A percentile compares a stretch with the other conserved stretches of the same genome.
Conservation (phyloP, 2,113 vertebrate genomes). For the Hippoglossus stenolepis region DNA sequence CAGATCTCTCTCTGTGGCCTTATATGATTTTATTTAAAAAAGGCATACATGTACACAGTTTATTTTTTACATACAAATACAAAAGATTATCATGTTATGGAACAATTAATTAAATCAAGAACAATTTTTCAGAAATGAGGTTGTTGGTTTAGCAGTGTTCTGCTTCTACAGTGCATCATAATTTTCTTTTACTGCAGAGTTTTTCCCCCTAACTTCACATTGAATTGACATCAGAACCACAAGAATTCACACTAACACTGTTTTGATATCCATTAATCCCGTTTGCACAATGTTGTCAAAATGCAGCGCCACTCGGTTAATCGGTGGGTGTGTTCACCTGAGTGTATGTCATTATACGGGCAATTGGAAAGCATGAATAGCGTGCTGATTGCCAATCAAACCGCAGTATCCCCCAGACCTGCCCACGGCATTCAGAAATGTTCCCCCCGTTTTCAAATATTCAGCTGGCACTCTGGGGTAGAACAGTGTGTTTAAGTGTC, state of each 20-base stretch:
- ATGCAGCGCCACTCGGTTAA: neutral
- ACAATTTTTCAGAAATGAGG: neutral
- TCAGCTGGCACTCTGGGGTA: constrained; percentile 44
- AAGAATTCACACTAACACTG: neutral
- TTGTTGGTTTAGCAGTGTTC: neutral
- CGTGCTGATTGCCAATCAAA: constrained; percentile 58
- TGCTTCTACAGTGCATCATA: neutral
- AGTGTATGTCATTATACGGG: constrained; percentile 32
- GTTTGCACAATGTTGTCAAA: constrained; percentile 24
- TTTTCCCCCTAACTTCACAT: constrained; percentile 2
- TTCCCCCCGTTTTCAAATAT: constrained; percentile 50
- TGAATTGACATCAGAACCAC: neutral
- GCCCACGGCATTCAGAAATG: constrained; percentile 27
- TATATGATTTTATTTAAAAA: too few species aligned
- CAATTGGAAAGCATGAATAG: constrained; percentile 47
- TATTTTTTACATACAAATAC: neutral
- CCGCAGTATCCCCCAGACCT: constrained; percentile 29
- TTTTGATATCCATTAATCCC: constrained; percentile 24
- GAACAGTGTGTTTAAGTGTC: constrained; percentile 48
- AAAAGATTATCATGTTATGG: neutral
- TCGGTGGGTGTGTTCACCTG: constrained; percentile 14
- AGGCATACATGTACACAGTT: neutral
- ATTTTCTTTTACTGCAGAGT: neutral
- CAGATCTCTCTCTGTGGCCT: too few species aligned
- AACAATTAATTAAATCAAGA: neutral